Evolutionary conservation across 2,888 invertebrate species (phyloP).

Genomic region (Orthonevra nobilis): DNA sequence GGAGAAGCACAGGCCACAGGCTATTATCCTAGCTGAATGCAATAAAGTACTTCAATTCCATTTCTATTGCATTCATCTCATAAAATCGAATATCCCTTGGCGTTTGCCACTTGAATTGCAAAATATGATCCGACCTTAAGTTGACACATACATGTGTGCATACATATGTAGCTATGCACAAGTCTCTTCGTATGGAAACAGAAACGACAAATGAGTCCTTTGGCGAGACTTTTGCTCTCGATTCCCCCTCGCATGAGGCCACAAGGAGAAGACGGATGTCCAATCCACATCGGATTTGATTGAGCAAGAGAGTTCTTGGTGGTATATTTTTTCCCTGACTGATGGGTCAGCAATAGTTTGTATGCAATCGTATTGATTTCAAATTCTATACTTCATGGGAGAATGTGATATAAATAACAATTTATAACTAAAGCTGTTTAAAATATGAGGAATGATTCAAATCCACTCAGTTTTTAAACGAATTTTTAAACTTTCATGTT

Average conservation of each 20-base stretch:
- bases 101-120: constrained; percentile 10
- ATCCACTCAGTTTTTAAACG: too few relatives aligned
- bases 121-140: constrained; percentile 7
- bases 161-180: not conserved
- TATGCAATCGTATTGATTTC: too few relatives aligned
- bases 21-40: constrained; percentile 44
- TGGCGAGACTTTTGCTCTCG: constrained; percentile 1
- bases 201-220: not conserved
- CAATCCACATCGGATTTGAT: constrained; percentile 3
- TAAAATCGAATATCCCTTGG: constrained; percentile 45
- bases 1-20: constrained; percentile 7
- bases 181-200: not conserved
- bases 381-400: too few relatives aligned
- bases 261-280: constrained; percentile 3
- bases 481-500: too few relatives aligned
- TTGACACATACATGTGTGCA: not conserved
- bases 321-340: too few relatives aligned
- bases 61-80: constrained; percentile 32
- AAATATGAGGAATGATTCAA: too few relatives aligned
- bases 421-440: too few relatives aligned
- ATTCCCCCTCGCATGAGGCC: not conserved
- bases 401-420: too few relatives aligned
- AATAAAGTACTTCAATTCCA: constrained; percentile 29
- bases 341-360: too few relatives aligned
- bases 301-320: too few relatives aligned